Evolutionary conservation across 2,888 invertebrate species (phyloP).

Genomic region (Crepidodera aurea): DNA sequence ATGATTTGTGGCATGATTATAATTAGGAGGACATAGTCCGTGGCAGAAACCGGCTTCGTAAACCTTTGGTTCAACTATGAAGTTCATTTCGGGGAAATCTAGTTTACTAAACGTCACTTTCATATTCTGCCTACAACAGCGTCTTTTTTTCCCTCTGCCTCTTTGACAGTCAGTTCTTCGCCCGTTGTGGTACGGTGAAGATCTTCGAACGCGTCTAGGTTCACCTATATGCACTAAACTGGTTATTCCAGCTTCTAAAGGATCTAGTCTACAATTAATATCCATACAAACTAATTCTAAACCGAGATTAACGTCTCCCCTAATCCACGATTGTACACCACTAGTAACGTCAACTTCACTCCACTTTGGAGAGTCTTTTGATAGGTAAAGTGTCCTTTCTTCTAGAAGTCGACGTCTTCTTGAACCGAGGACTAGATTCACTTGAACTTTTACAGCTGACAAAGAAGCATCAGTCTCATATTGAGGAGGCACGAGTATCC

Average conservation of each 20-base stretch:
- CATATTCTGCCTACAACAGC: slow-evolving; percentile 74
- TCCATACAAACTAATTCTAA: slow-evolving; percentile 66
- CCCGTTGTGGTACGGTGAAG: slow-evolving; percentile 53
- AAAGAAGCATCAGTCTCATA: slow-evolving; percentile 33
- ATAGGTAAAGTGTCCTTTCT: slow-evolving; percentile 57
- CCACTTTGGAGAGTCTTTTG: slow-evolving; percentile 64
- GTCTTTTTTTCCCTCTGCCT: slow-evolving; percentile 64
- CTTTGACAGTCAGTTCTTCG: slow-evolving; percentile 65
- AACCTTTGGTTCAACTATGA: slow-evolving; percentile 72
- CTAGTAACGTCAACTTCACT: slow-evolving; percentile 68
- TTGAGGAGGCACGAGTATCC: slow-evolving; percentile 58
- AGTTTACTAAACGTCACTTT: slow-evolving; percentile 72
- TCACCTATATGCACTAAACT: slow-evolving; percentile 54
- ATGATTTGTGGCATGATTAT: slow-evolving; percentile 75
- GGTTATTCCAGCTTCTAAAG: slow-evolving; percentile 55
- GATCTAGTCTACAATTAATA: slow-evolving; percentile 60
- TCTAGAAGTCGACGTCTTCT: slow-evolving; percentile 58
- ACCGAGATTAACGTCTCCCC: slow-evolving; percentile 62
- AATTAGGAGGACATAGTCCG: slow-evolving; percentile 73
- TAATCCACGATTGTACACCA: slow-evolving; percentile 64
- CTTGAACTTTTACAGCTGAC: slow-evolving; percentile 48
- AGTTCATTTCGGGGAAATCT: slow-evolving; percentile 63
- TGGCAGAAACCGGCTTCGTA: slow-evolving; percentile 78
- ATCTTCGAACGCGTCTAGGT: slow-evolving; percentile 49
- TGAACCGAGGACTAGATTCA: slow-evolving; percentile 59